Evolutionary conservation across 2,797 vertebrate species (phyloP).

Genomic region (Carcharodon carcharias): DNA sequence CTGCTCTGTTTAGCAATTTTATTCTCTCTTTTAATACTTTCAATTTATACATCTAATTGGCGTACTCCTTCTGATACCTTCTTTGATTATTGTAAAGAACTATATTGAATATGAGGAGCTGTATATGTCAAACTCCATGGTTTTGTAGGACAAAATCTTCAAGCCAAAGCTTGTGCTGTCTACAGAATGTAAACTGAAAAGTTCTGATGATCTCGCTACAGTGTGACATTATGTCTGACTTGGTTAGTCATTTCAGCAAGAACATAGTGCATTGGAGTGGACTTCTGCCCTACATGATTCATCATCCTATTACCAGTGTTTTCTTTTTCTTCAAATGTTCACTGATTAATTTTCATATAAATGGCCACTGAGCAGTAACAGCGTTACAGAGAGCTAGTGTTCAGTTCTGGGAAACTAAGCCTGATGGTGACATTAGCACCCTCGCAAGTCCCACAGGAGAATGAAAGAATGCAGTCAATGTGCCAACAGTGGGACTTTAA

Average conservation of each 20-base stretch:
- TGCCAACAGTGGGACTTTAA: conserved; percentile 30
- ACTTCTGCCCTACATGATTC: not conserved
- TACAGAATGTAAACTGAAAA: not conserved
- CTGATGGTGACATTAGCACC: conserved; percentile 29
- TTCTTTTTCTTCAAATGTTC: not conserved
- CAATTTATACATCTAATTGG: not conserved
- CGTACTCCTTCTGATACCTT: not conserved
- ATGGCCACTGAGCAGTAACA: not conserved
- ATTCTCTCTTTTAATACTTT: not conserved
- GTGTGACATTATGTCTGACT: not conserved
- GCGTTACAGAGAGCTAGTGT: conserved; percentile 10
- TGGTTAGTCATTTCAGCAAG: not conserved
- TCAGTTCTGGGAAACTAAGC: conserved; percentile 27
- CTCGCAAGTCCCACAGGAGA: not conserved
- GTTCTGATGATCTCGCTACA: not conserved
- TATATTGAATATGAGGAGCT: not conserved
- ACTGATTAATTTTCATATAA: conserved; percentile 1
- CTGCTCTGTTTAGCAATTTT: not conserved
- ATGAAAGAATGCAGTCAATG: conserved; percentile 17
- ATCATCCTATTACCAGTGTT: not conserved
- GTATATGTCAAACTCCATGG: not conserved
- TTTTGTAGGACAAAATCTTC: not conserved
- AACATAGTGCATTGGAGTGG: not conserved
- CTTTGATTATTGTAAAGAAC: not conserved
- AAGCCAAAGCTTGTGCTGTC: not conserved